A percentile compares a stretch with the other conserved stretches of the same genome.
Evolutionary conservation across 2,888 invertebrate species (phyloP).

Genomic region (Lepidocyrtoides sp.): DNA sequence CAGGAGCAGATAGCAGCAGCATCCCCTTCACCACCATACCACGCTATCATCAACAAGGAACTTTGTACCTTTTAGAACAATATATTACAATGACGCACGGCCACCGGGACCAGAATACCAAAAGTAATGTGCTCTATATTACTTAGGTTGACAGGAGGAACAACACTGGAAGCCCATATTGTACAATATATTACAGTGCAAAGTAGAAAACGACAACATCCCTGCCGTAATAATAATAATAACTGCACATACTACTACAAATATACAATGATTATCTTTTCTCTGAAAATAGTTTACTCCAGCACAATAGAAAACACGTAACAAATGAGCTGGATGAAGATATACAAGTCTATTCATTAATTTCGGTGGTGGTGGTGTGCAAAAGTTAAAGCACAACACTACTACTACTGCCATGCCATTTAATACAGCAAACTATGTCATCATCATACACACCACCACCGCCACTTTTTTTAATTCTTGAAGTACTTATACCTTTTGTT

Average conservation of each 20-base stretch:
- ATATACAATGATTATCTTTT: neutral
- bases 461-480: neutral
- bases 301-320: neutral
- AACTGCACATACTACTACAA: neutral
- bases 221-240: neutral
- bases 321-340: slow-evolving; percentile 58
- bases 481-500: neutral
- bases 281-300: too few species aligned
- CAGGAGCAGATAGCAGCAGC: too few species aligned
- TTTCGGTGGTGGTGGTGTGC: neutral
- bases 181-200: slow-evolving; percentile 30
- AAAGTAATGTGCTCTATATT: slow-evolving; percentile 60
- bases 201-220: neutral
- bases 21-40: neutral
- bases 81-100: slow-evolving; percentile 61
- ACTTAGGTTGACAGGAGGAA: slow-evolving; percentile 61
- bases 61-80: slow-evolving; percentile 21
- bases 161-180: slow-evolving; percentile 35
- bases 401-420: neutral
- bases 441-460: neutral
- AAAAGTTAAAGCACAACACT: neutral
- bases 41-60: neutral
- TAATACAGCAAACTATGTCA: slow-evolving; percentile 5
- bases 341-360: slow-evolving; percentile 58
- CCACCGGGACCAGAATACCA: slow-evolving; percentile 41